Evolutionary conservation across 2,888 invertebrate genomes (phyloP).

Genomic region (Lobophora halterata): DNA sequence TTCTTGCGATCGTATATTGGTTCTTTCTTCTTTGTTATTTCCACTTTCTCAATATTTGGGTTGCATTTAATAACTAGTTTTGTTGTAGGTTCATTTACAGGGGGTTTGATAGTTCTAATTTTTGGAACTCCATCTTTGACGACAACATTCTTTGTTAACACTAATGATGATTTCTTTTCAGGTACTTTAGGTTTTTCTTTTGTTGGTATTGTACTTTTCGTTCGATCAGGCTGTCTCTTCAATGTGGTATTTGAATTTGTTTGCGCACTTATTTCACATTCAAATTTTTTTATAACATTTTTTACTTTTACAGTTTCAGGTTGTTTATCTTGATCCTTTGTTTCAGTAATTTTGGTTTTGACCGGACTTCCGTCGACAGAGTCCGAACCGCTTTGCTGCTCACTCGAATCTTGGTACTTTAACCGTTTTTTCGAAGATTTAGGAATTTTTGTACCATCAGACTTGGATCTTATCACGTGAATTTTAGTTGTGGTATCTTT

Average conservation of each 20-base stretch:
- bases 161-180: slow-evolving; percentile 79
- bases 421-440: slow-evolving; percentile 66
- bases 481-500: slow-evolving; percentile 56
- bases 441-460: slow-evolving; percentile 69
- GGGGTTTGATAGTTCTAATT: slow-evolving; percentile 69
- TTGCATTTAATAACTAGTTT: slow-evolving; percentile 38
- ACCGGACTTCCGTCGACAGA: slow-evolving; percentile 62
- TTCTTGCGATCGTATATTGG: slow-evolving; percentile 66
- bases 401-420: slow-evolving; percentile 60
- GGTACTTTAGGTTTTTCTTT: slow-evolving; percentile 82
- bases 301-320: slow-evolving; percentile 60
- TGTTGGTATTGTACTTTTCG: slow-evolving; percentile 46
- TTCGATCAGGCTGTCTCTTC: slow-evolving; percentile 63
- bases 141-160: slow-evolving; percentile 76
- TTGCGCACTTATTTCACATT: slow-evolving; percentile 70
- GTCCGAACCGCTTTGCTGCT: slow-evolving; percentile 64
- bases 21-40: slow-evolving; percentile 62
- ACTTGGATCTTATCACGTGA: slow-evolving; percentile 68
- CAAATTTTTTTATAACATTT: slow-evolving; percentile 73
- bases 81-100: slow-evolving; percentile 37
- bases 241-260: slow-evolving; percentile 49
- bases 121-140: slow-evolving; percentile 76
- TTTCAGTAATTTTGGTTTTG: slow-evolving; percentile 41
- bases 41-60: slow-evolving; percentile 32
- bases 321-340: slow-evolving; percentile 34